Evolutionary conservation across 2,888 invertebrate species (phyloP).

Genomic region (Machimus atricapillus): DNA sequence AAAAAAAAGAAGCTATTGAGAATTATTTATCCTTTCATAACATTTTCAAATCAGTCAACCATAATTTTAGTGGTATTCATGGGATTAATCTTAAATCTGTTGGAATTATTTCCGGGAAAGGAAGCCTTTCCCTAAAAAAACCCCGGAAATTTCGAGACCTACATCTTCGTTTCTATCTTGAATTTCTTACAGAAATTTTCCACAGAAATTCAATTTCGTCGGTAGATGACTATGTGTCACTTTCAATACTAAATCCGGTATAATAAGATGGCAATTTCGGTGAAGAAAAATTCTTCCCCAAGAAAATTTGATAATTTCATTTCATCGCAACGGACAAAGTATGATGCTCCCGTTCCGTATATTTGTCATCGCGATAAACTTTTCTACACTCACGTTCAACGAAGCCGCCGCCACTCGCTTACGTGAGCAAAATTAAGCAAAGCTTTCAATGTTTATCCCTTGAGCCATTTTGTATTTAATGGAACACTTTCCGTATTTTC

Average conservation of each 20-base stretch:
- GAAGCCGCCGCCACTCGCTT: background rate
- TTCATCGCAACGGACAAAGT: background rate
- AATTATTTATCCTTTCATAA: background rate
- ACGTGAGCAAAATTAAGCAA: background rate
- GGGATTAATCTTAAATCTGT: background rate
- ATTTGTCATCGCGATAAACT: background rate
- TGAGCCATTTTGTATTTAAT: background rate
- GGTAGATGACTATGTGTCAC: background rate
- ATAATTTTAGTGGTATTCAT: background rate
- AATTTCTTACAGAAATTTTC: background rate
- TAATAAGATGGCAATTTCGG: background rate
- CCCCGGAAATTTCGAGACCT: background rate
- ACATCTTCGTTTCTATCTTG: background rate
- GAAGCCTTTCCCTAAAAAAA: background rate
- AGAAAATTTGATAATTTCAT: background rate
- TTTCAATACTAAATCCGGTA: background rate
- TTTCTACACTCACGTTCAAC: background rate
- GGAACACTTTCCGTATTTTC: background rate
- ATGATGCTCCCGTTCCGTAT: background rate
- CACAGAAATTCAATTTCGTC: background rate
- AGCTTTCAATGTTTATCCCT: background rate
- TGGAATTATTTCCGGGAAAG: background rate
- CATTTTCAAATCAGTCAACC: background rate
- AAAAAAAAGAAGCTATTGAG: background rate
- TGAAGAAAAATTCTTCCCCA: background rate